Base-by-base conservation (phyloP, 2,888 invertebrate species). In the Drosophila neonasuta region DNA sequence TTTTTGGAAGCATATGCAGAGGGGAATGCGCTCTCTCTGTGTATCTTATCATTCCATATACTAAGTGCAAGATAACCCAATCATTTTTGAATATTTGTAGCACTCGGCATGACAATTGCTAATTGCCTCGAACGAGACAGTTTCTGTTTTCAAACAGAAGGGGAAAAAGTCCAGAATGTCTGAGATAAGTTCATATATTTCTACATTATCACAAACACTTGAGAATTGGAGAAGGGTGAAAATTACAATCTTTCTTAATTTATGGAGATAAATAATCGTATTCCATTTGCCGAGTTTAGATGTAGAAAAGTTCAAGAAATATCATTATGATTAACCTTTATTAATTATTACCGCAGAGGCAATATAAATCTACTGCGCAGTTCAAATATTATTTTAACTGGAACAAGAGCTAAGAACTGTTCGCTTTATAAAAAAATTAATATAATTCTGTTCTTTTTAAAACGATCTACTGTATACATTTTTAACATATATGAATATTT, bases 21-120 rank as follows among this genome's bases (percentile, higher is more conserved):
- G 50, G 20, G 50, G n/a, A 69, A 56, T 24, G 36, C 7, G 24
- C 39, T 49, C 24, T 8, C 36, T 32, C 32, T 10, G 9, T 32
- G 9, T 32, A 70, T 71, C 71, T 71, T 46, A 74, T 74, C 74
- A 41, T 11, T 13, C 34, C 17, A 49, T 36, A 39, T 48, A 24
- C 44, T 54, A 3, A 44, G 29, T 39, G 15, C 20, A 42, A 60
- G 70, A 71, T 60, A 67, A 41, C 20, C 46, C 52, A 60, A 39
- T 56, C 15, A 45, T 17, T 66, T 55, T 54, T 9, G 9, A 44
- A 50, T 51, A 15, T 15, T 24, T 24, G 24, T 24, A 15, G 39
- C 15, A 44, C 41, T 39, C 45, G 7, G 11, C 11, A 24, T 20
- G 11, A 50, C 20, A 56, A 30, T 49, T 32, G 5, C 50, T 56